Evolutionary conservation across 2,113 vertebrate genomes (phyloP), one percentile per base, ranked within the genome.

Genomic region (Podilymbus podiceps): DNA sequence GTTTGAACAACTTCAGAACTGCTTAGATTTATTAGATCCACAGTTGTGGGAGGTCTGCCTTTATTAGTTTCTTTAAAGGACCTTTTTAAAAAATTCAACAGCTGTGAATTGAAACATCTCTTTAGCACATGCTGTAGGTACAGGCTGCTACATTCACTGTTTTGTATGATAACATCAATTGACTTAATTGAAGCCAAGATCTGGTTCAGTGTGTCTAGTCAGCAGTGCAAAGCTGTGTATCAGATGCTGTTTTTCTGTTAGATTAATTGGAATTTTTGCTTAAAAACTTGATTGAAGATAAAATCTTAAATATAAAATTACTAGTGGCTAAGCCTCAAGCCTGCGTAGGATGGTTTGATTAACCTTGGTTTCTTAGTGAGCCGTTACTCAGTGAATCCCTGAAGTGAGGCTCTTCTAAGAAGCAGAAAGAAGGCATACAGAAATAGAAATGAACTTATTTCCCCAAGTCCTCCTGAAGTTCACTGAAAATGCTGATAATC

Each of bases 221-320:
- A 91, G 49, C 81, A 91, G 8, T 40, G 35, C 67, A 88, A 88
- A 94, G 31, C 38, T 59, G 2, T 89, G 6, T 64, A 73, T 95
- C 81, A 89, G 42, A 77, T 91, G 22, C 27, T 88, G n/a, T 3
- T 80, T 96, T 92, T 91, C 3, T 6, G 20, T 91, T 80, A 93
- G 64, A 58, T 74, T 88, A 85, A 63, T 63, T 67, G 27, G 42
- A 91, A 67, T 84, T 88, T 95, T 94, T 86, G 9, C 63, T 69
- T 90, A 59, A 88, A 96, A 81, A 81, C 52, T 84, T 86, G 46
- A 80, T 53, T 62, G 75, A 96, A 95, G 88, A 90, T 94, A 93
- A 95, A 95, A 96, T 94, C 91, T 95, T 80, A 90, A 86, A 23
- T 93, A 50, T 16, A 47, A 84, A 86, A 93, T 74, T 80, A 71